Evolutionary conservation across 2,113 vertebrate genomes (phyloP), one percentile per base, ranked within the genome.

Genomic region (Perccottus glenii): DNA sequence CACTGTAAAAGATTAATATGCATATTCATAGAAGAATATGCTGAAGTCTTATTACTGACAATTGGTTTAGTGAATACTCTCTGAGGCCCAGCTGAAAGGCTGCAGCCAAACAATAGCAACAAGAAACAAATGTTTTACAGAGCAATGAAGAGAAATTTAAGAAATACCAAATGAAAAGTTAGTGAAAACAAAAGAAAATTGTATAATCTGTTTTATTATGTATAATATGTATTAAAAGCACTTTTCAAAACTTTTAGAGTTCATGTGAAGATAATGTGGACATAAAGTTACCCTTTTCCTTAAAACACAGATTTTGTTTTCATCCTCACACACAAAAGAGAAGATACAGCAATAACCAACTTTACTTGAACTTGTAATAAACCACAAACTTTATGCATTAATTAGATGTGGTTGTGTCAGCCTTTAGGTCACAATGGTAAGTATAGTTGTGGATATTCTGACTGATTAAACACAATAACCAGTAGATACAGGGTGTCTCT

Each of bases 1-100:
- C 91, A 92, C 88, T 90, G 92, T 91, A 62, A 67, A 48, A 77
- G 73, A 88, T 86, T 78, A 85, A 83, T 82, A 88, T 90, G 82
- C 80, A 84, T 83, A 82, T 87, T 89, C 85, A 83, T 75, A 76
- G 67, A 88, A 88, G 92, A 93, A 94, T 94, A 91, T 77, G 94
- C 93, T 94, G 92, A 92, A 92, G 92, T 94, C 89, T 92, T 94
- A 94, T 95, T 95, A 94, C 94, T 87, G 73, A 80, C 81, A 75
- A 81, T 80, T 61, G 80, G 63, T 85, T 70, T 11, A 45, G 66
- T 82, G 82, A 58, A 85, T 64, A 14, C 44, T 77, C 70, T 69
- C 80, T 44, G 71, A 55, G 83, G 66, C 45, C 0, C 68, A 75
- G 65, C 77, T 83, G 76, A 87, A 83, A 85, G 80, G 78, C 79